These are phyloP conservation scores for Talpa occidentalis DNA, from an alignment of 2,113 vertebrate species.

Conservation along the genomic window DNA sequence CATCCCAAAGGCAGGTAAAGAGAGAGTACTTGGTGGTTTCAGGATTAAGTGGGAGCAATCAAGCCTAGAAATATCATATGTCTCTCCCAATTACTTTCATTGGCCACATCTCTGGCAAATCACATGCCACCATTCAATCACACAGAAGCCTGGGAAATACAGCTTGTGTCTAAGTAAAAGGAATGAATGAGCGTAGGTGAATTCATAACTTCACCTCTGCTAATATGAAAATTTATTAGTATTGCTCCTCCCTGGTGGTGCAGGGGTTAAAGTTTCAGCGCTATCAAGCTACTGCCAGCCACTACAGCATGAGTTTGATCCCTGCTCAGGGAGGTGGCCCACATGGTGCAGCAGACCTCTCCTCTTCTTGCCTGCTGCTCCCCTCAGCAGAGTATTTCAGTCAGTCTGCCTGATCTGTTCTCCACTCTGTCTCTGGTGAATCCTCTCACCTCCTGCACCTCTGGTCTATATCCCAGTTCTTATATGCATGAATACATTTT, in stretches of 20 bases:
- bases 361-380: too few species aligned
- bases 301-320: too few species aligned
- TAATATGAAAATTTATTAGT: conserved; percentile 22
- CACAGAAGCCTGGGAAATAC: neutral
- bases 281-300: too few species aligned
- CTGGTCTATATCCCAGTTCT: too few species aligned
- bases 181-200: neutral
- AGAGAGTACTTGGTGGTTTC: neutral
- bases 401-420: too few species aligned
- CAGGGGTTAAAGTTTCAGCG: too few species aligned
- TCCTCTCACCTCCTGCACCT: too few species aligned
- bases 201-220: neutral
- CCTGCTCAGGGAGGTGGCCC: too few species aligned
- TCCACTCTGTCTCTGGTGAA: too few species aligned
- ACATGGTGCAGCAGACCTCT: too few species aligned
- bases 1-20: neutral
- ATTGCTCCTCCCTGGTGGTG: neutral
- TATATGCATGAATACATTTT: too few species aligned
- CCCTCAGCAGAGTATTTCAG: too few species aligned
- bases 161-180: neutral
- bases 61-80: neutral
- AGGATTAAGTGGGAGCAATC: neutral
- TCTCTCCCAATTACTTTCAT: neutral
- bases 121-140: neutral
- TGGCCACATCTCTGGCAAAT: neutral